A percentile compares a stretch with the other conserved stretches of the same genome.
Conservation (phyloP, 2,113 vertebrate species). For the Microtus pennsylvanicus region DNA sequence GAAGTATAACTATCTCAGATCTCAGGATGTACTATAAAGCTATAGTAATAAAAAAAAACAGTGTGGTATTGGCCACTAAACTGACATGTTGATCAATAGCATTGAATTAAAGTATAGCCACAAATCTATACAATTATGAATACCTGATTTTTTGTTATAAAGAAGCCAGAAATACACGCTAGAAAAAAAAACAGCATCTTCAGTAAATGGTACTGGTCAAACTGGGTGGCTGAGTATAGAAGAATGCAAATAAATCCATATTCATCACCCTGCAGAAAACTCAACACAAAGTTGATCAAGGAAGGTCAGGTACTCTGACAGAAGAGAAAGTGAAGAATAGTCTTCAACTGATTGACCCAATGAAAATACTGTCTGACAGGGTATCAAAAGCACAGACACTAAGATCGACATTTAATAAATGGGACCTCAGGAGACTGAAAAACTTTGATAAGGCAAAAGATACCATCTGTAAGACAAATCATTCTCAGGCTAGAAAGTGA, state of each 20-base stretch:
- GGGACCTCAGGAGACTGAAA: background rate
- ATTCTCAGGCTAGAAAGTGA: background rate
- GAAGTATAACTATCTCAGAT: background rate
- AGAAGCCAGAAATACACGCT: background rate
- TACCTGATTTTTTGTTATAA: background rate
- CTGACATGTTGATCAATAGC: background rate
- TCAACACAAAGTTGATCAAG: background rate
- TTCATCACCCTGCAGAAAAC: background rate
- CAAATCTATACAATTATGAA: background rate
- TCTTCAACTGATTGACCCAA: background rate
- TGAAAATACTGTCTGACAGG: background rate
- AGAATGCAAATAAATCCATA: background rate
- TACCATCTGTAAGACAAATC: background rate
- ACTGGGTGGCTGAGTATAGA: fast-evolving
- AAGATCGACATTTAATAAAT: background rate
- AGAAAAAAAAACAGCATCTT: background rate
- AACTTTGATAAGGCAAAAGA: background rate
- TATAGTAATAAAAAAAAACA: background rate
- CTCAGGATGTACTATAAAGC: background rate
- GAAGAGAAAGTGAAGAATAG: background rate
- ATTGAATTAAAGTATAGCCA: background rate
- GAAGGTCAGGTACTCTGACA: background rate
- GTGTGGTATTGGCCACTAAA: background rate
- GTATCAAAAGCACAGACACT: fast-evolving
- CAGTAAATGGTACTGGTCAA: background rate